Evolutionary conservation across 1,140 invertebrate genomes (phyloP).

Genomic region (Himalopsyche phryganea): DNA sequence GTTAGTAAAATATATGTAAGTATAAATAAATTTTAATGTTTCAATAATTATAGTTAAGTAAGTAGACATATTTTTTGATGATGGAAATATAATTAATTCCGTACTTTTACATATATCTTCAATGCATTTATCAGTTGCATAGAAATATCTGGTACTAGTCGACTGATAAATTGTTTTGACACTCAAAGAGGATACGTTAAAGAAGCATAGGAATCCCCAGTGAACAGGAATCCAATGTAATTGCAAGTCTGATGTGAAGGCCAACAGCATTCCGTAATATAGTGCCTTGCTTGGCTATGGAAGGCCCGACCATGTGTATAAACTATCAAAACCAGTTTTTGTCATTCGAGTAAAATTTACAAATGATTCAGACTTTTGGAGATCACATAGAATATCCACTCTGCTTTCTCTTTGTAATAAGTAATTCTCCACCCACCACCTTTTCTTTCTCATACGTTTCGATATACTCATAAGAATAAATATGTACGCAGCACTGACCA

Average conservation of each 20-base stretch:
- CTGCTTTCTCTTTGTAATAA: not conserved
- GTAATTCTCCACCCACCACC: not conserved
- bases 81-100: not conserved
- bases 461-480: no score
- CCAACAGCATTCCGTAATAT: no score
- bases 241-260: no score
- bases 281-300: not conserved
- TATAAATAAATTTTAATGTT: no score
- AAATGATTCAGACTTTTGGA: not conserved
- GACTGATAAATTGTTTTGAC: slow-evolving; percentile 34
- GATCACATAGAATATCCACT: not conserved
- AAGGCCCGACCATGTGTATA: not conserved
- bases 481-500: no score
- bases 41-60: slow-evolving; percentile 7
- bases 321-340: not conserved
- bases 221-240: slow-evolving; percentile 36
- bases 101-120: slow-evolving; percentile 32
- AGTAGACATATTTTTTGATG: slow-evolving; percentile 7
- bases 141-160: slow-evolving; percentile 34
- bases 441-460: not conserved
- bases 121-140: slow-evolving; percentile 28
- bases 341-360: slow-evolving; percentile 1
- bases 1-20: no score
- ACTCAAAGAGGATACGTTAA: slow-evolving; percentile 34
- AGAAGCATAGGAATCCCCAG: slow-evolving; percentile 35